Evolutionary conservation across 2,888 invertebrate species (phyloP).

Genomic region (Drosophila paucipuncta): DNA sequence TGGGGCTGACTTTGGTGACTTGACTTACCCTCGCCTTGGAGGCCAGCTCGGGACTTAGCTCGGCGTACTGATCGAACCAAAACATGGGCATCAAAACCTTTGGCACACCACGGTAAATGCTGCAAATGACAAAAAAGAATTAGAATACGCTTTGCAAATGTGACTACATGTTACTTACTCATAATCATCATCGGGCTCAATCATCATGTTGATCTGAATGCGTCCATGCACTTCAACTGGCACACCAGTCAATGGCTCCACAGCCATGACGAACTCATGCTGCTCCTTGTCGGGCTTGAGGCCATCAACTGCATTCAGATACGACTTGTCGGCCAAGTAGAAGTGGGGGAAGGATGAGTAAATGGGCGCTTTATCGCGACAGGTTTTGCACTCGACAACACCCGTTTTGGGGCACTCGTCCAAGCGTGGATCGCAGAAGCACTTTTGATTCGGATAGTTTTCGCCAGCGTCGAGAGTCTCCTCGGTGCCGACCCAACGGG

Average conservation of each 20-base stretch:
- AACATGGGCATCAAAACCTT: slow-evolving; percentile 89
- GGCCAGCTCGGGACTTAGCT: slow-evolving; percentile 87
- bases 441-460: slow-evolving; percentile 87
- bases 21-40: slow-evolving; percentile 77
- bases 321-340: slow-evolving; percentile 89
- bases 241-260: slow-evolving; percentile 92
- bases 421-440: slow-evolving; percentile 88
- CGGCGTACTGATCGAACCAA: slow-evolving; percentile 91
- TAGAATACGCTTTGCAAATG: background rate
- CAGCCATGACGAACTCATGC: slow-evolving; percentile 89
- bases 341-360: slow-evolving; percentile 94
- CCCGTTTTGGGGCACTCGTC: slow-evolving; percentile 87
- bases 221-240: slow-evolving; percentile 91
- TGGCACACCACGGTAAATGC: slow-evolving; percentile 87
- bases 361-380: slow-evolving; percentile 93
- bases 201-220: slow-evolving; percentile 91
- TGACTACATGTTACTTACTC: slow-evolving; percentile 83
- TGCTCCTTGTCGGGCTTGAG: slow-evolving; percentile 88
- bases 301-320: slow-evolving; percentile 88
- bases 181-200: slow-evolving; percentile 86
- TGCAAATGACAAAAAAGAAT: slow-evolving; percentile 78
- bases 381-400: slow-evolving; percentile 90
- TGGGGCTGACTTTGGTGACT: background rate
- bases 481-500: slow-evolving; percentile 86
- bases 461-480: slow-evolving; percentile 91